These are phyloP conservation scores for Nasonia vitripennis DNA, from an alignment of 1,140 invertebrate species.

Conservation along the genomic window DNA sequence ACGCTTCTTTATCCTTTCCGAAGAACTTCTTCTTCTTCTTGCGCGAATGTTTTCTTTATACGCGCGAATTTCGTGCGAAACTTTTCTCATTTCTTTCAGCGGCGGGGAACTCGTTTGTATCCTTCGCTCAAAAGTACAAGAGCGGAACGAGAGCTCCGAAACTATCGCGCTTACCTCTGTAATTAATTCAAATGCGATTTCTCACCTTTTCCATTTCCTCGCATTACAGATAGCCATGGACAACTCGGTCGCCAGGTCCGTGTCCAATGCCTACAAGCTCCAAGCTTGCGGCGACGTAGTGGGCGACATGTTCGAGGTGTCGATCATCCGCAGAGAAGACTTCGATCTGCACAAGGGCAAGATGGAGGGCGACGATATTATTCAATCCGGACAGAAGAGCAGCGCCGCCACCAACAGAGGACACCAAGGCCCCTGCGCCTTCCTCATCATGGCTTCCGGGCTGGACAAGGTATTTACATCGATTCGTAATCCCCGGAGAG, in stretches of 20 bases:
- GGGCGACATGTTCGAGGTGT: slow-evolving; percentile 95
- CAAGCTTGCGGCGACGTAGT: slow-evolving; percentile 84
- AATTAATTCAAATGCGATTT: background rate
- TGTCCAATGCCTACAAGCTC: slow-evolving; percentile 79
- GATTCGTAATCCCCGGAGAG: too few relatives aligned
- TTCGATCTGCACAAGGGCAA: slow-evolving; percentile 85
- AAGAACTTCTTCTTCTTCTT: background rate
- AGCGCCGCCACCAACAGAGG: slow-evolving; percentile 84
- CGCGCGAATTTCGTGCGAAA: background rate
- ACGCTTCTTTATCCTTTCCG: background rate
- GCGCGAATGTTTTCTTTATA: background rate
- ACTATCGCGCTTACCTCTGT: background rate
- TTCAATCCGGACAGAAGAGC: slow-evolving; percentile 85
- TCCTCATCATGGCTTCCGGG: slow-evolving; percentile 90
- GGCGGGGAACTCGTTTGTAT: background rate
- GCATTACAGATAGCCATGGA: slow-evolving; percentile 83
- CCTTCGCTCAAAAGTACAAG: background rate
- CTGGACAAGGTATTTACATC: slow-evolving; percentile 82
- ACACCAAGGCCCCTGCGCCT: slow-evolving; percentile 92
- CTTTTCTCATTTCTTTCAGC: background rate
- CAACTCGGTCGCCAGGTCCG: slow-evolving; percentile 89
- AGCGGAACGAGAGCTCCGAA: background rate
- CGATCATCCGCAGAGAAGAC: slow-evolving; percentile 90
- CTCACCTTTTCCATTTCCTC: background rate
- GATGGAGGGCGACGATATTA: slow-evolving; percentile 90